Evolutionary conservation across 2,113 vertebrate genomes (phyloP).

Genomic region (Sinocyclocheilus grahami): DNA sequence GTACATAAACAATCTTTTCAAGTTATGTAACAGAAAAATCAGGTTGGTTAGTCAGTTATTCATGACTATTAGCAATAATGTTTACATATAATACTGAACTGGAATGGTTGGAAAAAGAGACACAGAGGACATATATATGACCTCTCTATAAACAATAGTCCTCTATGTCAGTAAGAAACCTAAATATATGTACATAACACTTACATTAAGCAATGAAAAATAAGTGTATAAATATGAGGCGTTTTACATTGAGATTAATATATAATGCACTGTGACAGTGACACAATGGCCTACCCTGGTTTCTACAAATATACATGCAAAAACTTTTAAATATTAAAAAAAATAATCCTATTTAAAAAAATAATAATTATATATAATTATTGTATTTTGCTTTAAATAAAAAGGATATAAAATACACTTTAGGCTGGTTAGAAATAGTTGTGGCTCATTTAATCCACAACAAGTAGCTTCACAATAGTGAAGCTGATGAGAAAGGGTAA

Average conservation of each 20-base stretch:
- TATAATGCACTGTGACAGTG: neutral
- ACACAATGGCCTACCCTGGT: neutral
- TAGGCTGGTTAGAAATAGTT: neutral
- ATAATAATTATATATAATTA: too few species aligned
- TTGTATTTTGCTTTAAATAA: too few species aligned
- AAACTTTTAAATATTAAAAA: too few species aligned
- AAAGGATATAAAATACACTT: too few species aligned
- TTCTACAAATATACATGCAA: neutral
- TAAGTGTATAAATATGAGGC: neutral
- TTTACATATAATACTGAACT: slow-evolving; percentile 3
- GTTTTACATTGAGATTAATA: neutral
- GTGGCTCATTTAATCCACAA: neutral
- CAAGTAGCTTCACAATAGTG: neutral
- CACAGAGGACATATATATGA: neutral
- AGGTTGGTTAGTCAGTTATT: neutral
- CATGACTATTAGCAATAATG: neutral
- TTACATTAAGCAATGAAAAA: neutral
- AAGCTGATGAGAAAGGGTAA: neutral
- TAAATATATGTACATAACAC: too few species aligned
- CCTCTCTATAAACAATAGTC: neutral
- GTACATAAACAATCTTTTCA: neutral
- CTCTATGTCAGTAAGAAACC: neutral
- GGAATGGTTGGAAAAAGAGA: slow-evolving; percentile 1
- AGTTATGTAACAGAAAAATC: neutral
- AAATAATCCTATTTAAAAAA: too few species aligned